Conservation (phyloP, 2,888 invertebrate species). For the Cremastinae sp. region DNA sequence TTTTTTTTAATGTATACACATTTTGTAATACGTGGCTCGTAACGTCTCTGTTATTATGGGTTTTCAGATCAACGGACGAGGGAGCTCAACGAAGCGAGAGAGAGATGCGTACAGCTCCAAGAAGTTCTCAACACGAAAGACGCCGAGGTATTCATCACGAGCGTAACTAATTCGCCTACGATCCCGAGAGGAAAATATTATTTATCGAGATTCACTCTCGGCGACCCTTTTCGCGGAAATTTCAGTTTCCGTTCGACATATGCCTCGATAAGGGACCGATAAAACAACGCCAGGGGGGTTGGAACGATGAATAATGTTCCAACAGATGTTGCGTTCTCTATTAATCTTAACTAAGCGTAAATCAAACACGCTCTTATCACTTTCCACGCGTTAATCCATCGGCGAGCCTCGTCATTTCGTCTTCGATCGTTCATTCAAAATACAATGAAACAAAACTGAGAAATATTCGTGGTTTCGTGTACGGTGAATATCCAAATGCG, state of each 20-base stretch:
- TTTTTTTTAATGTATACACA: background rate
- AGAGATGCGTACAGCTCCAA: constrained; percentile 75
- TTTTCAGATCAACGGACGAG: constrained; percentile 73
- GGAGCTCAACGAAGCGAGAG: constrained; percentile 74
- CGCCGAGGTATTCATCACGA: constrained; percentile 72
- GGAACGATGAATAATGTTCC: constrained; percentile 72
- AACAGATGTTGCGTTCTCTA: constrained; percentile 77
- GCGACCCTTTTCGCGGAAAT: constrained; percentile 3
- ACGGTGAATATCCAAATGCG: too few species aligned
- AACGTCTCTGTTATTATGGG: constrained; percentile 2
- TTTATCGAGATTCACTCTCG: background rate
- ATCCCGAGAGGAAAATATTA: background rate
- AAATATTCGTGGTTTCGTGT: too few species aligned
- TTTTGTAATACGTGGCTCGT: background rate
- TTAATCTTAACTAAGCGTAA: constrained; percentile 75
- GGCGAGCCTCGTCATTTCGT: constrained; percentile 15
- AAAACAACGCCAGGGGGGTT: constrained; percentile 61
- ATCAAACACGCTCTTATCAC: constrained; percentile 76
- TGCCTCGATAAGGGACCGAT: constrained; percentile 67
- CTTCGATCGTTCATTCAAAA: background rate
- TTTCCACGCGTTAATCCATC: constrained; percentile 56
- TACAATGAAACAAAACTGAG: background rate
- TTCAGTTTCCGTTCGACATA: constrained; percentile 27
- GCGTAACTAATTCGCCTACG: background rate
- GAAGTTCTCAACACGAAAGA: constrained; percentile 76